Percentiles rank a stretch among this genome's conserved stretches.
Evolutionary conservation across 2,797 vertebrate genomes (phyloP).

Genomic region (Pyrocephalus nanus): DNA sequence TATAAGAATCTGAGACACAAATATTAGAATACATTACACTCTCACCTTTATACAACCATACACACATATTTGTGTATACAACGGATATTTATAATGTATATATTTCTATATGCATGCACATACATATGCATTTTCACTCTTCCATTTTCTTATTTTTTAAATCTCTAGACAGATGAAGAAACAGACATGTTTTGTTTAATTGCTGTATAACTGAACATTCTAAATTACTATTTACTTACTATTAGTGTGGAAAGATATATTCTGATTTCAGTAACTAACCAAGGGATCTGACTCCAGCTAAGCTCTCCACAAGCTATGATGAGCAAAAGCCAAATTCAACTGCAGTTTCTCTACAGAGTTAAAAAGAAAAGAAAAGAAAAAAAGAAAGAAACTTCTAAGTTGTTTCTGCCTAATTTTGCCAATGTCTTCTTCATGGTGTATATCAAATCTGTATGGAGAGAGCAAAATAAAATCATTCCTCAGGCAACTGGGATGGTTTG

Average conservation of each 20-base stretch:
- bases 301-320: background rate
- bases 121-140: background rate
- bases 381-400: background rate
- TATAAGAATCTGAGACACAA: background rate
- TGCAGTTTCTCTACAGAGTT: background rate
- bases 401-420: background rate
- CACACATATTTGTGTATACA: fast-evolving
- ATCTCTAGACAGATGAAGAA: background rate
- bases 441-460: background rate
- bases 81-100: background rate
- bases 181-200: background rate
- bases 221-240: background rate
- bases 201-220: background rate
- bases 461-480: constrained; percentile 27
- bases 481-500: background rate
- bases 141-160: background rate
- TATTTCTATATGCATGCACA: background rate
- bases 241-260: background rate
- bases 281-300: background rate
- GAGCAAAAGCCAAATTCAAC: background rate
- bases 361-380: background rate
- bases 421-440: background rate
- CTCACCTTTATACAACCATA: background rate
- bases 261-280: background rate
- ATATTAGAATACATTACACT: background rate